phyloP scores from a whole-genome alignment of 2,797 vertebrate genomes.

The Lepilemur septentrionalis region DNA sequence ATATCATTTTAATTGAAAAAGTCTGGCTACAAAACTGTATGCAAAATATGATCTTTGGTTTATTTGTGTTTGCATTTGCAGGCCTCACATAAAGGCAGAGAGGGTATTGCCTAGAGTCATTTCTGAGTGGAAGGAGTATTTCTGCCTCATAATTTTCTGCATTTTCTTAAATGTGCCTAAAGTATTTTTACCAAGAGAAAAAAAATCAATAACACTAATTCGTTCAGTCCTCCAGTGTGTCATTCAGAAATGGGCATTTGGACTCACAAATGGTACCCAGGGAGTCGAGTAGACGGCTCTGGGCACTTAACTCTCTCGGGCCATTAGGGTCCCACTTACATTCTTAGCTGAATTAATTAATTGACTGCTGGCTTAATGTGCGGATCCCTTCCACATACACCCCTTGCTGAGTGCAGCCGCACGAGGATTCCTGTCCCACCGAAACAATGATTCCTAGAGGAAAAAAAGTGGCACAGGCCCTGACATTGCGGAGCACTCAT shows the following conservation, averaged over 20 bases:
- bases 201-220: neutral
- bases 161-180: neutral
- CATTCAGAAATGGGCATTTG: neutral
- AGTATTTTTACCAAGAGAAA: neutral
- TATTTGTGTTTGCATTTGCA: neutral
- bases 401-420: neutral
- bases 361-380: neutral
- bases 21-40: neutral
- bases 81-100: neutral
- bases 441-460: neutral
- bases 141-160: neutral
- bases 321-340: neutral
- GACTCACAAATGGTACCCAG: neutral
- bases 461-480: neutral
- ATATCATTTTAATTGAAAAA: neutral
- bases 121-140: neutral
- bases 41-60: neutral
- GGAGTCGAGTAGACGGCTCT: neutral
- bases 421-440: rapidly evolving
- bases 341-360: neutral
- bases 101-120: neutral
- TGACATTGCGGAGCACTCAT: rapidly evolving
- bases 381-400: neutral
- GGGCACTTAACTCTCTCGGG: neutral
- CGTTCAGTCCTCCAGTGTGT: neutral